Percentiles rank a stretch among this genome's conserved stretches.
Evolutionary conservation across 2,888 invertebrate genomes (phyloP).

Genomic region (Phyto melanocephala): DNA sequence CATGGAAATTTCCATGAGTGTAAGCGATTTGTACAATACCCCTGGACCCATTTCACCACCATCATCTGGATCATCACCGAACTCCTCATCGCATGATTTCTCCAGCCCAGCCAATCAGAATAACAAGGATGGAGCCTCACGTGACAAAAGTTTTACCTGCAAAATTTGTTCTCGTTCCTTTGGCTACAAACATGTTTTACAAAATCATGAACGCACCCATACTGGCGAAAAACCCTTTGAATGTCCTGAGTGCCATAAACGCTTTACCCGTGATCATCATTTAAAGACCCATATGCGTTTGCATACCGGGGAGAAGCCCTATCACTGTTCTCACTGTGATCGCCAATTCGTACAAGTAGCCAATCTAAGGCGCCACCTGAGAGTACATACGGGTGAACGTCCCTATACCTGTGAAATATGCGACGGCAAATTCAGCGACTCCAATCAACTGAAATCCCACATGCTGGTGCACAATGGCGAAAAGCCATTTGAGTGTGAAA

Average conservation of each 20-base stretch:
- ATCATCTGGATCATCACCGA: slow-evolving; percentile 81
- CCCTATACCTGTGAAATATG: slow-evolving; percentile 94
- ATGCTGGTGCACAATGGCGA: slow-evolving; percentile 93
- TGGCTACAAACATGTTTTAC: slow-evolving; percentile 95
- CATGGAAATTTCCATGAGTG: slow-evolving; percentile 73
- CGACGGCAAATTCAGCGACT: slow-evolving; percentile 92
- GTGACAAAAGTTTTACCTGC: slow-evolving; percentile 93
- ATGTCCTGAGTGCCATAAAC: slow-evolving; percentile 93
- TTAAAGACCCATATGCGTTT: slow-evolving; percentile 94
- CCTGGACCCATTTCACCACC: slow-evolving; percentile 80
- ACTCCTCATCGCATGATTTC: slow-evolving; percentile 69
- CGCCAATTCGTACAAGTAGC: slow-evolving; percentile 96
- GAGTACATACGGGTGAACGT: slow-evolving; percentile 94
- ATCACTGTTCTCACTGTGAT: slow-evolving; percentile 94
- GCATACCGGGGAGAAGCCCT: slow-evolving; percentile 96
- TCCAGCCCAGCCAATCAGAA: slow-evolving; percentile 37
- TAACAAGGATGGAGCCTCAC: slow-evolving; percentile 79
- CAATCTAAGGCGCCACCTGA: slow-evolving; percentile 90
- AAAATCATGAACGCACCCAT: slow-evolving; percentile 96
- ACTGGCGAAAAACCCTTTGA: slow-evolving; percentile 97
- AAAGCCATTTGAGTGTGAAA: slow-evolving; percentile 90
- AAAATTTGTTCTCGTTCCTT: slow-evolving; percentile 92
- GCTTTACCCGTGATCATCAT: slow-evolving; percentile 95
- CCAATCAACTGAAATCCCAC: slow-evolving; percentile 94
- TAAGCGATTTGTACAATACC: slow-evolving; percentile 73